A percentile compares a stretch with the other conserved stretches of the same genome.
Conservation (phyloP, 2,113 vertebrate species). For the Pagrus major region DNA sequence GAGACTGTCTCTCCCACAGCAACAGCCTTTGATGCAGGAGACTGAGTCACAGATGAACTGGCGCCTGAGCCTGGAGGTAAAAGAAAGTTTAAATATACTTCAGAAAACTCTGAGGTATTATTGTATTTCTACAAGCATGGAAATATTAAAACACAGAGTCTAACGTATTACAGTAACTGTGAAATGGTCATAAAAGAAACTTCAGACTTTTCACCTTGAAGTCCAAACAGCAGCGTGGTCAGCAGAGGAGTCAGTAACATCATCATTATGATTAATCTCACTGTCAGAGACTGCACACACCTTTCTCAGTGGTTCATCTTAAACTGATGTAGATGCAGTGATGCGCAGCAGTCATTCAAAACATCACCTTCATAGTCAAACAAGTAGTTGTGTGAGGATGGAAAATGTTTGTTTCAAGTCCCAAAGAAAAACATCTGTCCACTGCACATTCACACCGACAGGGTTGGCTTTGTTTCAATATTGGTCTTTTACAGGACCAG, state of each 20-base stretch:
- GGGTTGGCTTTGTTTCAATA: too few species aligned
- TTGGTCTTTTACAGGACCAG: too few species aligned
- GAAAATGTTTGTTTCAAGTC: neutral
- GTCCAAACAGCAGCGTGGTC: neutral
- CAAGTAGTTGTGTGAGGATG: neutral
- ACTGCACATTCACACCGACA: too few species aligned
- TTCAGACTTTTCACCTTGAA: neutral
- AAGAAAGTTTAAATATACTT: too few species aligned
- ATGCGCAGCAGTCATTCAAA: neutral
- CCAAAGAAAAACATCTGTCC: too few species aligned
- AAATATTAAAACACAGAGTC: too few species aligned
- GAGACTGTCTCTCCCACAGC: constrained; percentile 34
- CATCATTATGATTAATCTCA: neutral
- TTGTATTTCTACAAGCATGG: too few species aligned
- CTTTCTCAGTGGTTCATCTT: neutral
- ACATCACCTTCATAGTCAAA: neutral
- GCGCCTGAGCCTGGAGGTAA: too few species aligned
- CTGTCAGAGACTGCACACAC: neutral
- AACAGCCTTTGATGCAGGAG: constrained; percentile 41
- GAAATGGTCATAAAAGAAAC: too few species aligned
- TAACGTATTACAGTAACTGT: too few species aligned
- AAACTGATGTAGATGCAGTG: neutral
- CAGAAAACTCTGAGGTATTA: too few species aligned
- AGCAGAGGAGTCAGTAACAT: neutral
- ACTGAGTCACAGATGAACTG: constrained; percentile 65